These are phyloP conservation scores for Pygoscelis adeliae DNA, from an alignment of 2,113 vertebrate species.

Conservation along the genomic window DNA sequence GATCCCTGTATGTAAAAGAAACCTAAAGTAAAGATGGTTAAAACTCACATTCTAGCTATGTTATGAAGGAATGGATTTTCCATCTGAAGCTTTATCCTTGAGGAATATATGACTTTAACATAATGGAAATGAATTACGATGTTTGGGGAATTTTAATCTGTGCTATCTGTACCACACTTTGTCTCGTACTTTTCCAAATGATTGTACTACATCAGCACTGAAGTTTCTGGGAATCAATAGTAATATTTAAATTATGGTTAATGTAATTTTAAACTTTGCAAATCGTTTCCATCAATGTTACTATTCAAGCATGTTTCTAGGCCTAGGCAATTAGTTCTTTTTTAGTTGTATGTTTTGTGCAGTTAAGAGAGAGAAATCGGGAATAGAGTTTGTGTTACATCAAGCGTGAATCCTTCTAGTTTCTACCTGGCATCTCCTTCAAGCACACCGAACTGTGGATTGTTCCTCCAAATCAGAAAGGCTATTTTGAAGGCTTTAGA, in stretches of 20 bases:
- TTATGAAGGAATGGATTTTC: constrained; percentile 56
- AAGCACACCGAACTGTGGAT: constrained; percentile 56
- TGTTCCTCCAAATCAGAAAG: constrained; percentile 51
- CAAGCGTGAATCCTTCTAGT: constrained; percentile 36
- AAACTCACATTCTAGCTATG: constrained; percentile 58
- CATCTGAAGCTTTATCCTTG: constrained; percentile 62
- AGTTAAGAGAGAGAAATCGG: constrained; percentile 5
- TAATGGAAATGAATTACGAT: constrained; percentile 24
- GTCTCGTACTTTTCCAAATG: constrained; percentile 66
- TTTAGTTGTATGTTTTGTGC: constrained; percentile 45
- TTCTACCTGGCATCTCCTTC: constrained; percentile 8
- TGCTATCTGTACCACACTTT: constrained; percentile 32
- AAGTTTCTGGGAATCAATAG: constrained; percentile 69
- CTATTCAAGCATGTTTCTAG: constrained; percentile 74
- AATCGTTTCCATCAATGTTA: constrained; percentile 63
- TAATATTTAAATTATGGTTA: constrained; percentile 76
- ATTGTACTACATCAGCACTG: constrained; percentile 71
- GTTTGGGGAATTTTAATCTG: constrained; percentile 58
- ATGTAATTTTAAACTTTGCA: constrained; percentile 70
- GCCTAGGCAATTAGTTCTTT: constrained; percentile 53
- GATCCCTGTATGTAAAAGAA: constrained; percentile 80
- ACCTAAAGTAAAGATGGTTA: constrained; percentile 61
- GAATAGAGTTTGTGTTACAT: constrained; percentile 32
- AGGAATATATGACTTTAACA: constrained; percentile 68
- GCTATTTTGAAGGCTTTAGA: not conserved